These are phyloP conservation scores for Onychomys torridus DNA, from an alignment of 2,797 vertebrate species.

Conservation along the genomic window DNA sequence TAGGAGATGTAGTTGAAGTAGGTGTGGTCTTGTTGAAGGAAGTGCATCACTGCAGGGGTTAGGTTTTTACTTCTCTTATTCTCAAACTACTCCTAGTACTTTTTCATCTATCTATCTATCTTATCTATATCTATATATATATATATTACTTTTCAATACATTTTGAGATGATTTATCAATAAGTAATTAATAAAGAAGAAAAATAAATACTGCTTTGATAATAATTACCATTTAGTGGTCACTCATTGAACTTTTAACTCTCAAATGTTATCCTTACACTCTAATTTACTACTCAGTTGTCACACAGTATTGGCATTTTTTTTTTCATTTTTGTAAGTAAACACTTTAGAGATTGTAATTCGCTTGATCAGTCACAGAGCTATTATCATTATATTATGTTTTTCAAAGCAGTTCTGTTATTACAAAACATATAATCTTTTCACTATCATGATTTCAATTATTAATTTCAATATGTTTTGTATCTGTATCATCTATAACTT, in stretches of 20 bases:
- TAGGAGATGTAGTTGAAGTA: not conserved
- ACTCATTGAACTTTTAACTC: not conserved
- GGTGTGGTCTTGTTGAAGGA: not conserved
- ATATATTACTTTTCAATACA: not conserved
- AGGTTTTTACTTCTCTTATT: not conserved
- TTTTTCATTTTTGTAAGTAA: conserved; percentile 15
- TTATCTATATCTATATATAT: too few species aligned
- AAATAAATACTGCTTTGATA: conserved; percentile 36
- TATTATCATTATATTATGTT: not conserved
- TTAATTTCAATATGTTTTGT: not conserved
- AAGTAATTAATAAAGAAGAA: not conserved
- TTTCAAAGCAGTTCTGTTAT: conserved; percentile 6
- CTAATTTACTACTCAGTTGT: not conserved
- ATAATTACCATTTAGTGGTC: not conserved
- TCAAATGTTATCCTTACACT: not conserved
- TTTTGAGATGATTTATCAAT: not conserved
- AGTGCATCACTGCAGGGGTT: not conserved
- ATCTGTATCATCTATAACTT: not conserved
- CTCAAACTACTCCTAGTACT: not conserved
- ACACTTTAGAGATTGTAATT: conserved; percentile 4
- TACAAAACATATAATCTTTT: not conserved
- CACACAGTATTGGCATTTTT: conserved; percentile 28
- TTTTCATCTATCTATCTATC: too few species aligned
- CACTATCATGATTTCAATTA: not conserved
- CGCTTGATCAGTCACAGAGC: conserved; percentile 5